phyloP scores from a whole-genome alignment of 2,113 vertebrate genomes.

The Forbesichthys papilliferus region DNA sequence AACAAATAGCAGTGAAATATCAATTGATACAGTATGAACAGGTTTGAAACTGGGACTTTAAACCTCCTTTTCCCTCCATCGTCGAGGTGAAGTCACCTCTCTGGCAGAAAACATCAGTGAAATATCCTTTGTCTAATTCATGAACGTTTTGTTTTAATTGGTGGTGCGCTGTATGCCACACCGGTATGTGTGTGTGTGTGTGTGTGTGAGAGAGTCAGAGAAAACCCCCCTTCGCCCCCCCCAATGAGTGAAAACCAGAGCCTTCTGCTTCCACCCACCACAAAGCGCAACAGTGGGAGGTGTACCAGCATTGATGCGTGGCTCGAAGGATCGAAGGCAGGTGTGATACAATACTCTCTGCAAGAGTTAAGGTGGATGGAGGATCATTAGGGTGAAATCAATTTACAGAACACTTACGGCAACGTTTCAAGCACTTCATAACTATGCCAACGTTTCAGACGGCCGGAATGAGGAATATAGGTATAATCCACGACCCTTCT shows the following conservation, averaged over 20 bases:
- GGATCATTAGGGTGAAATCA: neutral
- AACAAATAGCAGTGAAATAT: too few species aligned
- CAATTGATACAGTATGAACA: too few species aligned
- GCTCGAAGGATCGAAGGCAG: neutral
- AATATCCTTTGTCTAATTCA: neutral
- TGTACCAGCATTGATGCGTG: neutral
- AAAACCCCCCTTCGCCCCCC: neutral
- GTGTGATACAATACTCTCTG: neutral
- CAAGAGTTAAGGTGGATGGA: neutral
- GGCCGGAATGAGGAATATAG: neutral
- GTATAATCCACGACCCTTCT: slow-evolving; percentile 2
- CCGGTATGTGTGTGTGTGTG: neutral
- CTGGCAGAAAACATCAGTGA: neutral
- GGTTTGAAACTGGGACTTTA: too few species aligned
- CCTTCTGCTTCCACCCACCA: neutral
- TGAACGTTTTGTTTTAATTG: neutral
- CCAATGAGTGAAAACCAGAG: neutral
- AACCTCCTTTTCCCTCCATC: too few species aligned
- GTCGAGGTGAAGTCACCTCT: neutral
- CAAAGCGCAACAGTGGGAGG: neutral
- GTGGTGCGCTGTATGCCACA: neutral
- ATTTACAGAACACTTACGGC: slow-evolving; percentile 2
- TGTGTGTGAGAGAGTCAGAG: neutral
- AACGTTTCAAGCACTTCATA: slow-evolving; percentile 2
- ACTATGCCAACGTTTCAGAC: neutral